Percentiles rank a stretch among this genome's conserved stretches.
These are phyloP conservation scores for Numida meleagris DNA, from an alignment of 2,113 vertebrate species.

Conservation along the genomic window DNA sequence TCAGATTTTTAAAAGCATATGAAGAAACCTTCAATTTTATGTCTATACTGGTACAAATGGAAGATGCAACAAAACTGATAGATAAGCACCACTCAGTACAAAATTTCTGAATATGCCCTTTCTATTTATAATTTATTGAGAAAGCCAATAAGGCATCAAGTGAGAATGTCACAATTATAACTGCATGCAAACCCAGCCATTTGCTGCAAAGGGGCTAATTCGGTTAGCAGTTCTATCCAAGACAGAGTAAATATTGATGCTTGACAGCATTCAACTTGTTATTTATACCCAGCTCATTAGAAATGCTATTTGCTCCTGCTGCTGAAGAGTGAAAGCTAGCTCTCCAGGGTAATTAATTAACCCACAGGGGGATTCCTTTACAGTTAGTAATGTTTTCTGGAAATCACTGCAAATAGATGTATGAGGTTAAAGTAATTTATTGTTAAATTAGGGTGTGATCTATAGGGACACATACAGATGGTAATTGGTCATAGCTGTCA, in stretches of 20 bases:
- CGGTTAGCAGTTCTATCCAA: conserved; percentile 40
- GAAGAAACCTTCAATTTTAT: not conserved
- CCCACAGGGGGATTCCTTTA: conserved; percentile 1
- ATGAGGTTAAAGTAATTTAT: conserved; percentile 33
- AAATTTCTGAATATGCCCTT: not conserved
- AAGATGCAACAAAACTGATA: not conserved
- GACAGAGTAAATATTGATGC: conserved; percentile 65
- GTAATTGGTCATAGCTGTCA: conserved; percentile 17
- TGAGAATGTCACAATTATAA: conserved; percentile 22
- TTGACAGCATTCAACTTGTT: conserved; percentile 56
- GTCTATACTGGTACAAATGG: not conserved
- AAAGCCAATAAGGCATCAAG: conserved; percentile 35
- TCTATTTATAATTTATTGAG: not conserved
- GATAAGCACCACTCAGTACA: not conserved
- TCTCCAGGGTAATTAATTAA: conserved; percentile 61
- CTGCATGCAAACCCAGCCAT: conserved; percentile 1
- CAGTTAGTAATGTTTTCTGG: not conserved
- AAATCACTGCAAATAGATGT: not conserved
- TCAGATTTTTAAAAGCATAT: not conserved
- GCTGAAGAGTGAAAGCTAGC: conserved; percentile 44
- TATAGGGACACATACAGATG: conserved; percentile 26
- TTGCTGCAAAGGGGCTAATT: conserved; percentile 40
- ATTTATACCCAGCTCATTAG: conserved; percentile 61
- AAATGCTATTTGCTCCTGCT: conserved; percentile 39
- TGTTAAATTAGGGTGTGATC: conserved; percentile 39